Conservation (phyloP, 92 coral and sea anemone genomes). For the Actinostola sp. region DNA sequence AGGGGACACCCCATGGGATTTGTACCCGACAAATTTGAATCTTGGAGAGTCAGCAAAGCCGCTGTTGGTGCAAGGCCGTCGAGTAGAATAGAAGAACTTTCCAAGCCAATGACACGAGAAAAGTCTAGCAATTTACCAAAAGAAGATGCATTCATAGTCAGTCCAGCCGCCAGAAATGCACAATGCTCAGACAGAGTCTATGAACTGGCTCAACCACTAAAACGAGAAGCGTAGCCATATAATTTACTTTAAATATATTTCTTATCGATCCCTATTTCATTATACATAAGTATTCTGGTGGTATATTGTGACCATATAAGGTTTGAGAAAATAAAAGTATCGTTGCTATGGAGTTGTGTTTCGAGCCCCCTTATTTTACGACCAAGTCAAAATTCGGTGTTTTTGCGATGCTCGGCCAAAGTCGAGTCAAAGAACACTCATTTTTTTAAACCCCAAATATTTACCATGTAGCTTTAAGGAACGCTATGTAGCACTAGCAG, state of each 20-base stretch:
- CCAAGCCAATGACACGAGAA: conserved; percentile 76
- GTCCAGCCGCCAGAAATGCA: conserved; percentile 85
- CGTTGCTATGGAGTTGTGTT: conserved; percentile 30
- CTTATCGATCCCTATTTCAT: neutral
- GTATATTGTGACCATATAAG: neutral
- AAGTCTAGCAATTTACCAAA: conserved; percentile 89
- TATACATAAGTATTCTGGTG: neutral
- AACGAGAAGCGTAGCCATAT: conserved; percentile 32
- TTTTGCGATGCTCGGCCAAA: neutral
- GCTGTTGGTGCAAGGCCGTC: conserved; percentile 75
- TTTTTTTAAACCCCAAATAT: conserved; percentile 20
- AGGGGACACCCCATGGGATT: conserved; percentile 82
- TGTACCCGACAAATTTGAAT: conserved; percentile 77
- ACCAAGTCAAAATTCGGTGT: neutral
- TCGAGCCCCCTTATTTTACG: conserved; percentile 14
- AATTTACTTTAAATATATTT: neutral
- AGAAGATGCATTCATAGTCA: conserved; percentile 84
- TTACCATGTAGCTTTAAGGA: conserved; percentile 71
- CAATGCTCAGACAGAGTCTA: conserved; percentile 72
- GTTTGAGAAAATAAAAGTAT: neutral
- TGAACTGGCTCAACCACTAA: conserved; percentile 79
- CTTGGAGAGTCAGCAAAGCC: conserved; percentile 88
- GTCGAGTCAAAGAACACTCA: conserved; percentile 5
- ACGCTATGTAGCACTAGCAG: conserved; percentile 50
- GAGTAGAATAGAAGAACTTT: conserved; percentile 74